Base-by-base conservation (phyloP, 2,888 invertebrate species). In the Parasteatoda lunata region DNA sequence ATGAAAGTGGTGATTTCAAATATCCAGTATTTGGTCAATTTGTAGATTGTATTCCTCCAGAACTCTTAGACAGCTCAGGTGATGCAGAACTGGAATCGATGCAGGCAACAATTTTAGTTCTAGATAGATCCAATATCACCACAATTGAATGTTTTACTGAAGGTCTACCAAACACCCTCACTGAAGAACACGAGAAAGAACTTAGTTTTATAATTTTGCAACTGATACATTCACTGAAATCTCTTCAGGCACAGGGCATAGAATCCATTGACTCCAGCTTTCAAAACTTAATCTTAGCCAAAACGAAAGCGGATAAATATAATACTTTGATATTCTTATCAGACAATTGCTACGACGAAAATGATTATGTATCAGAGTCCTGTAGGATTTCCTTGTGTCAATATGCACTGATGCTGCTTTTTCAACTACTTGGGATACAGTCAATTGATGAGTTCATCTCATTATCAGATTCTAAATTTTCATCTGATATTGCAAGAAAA, bases 161-260 rank as follows among this genome's bases (percentile, higher is more conserved):
- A 51, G 77, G 54, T n/a, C 70, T 88, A 48, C 83, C 88, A 15
- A 68, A 45, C 5, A 52, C 77, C 5, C 51, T 82, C 2, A 70
- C 83, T 0, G 83, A 83, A 78, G 79, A 88, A 54, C 69, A 77
- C 45, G 89, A 89, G 64, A 86, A 80, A 72, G 96, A 96, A 90
- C 94, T 95, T 68, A 95, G 95, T 89, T 96, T 97, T 91, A 94
- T 96, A 89, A 94, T 96, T 93, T 93, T 96, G 79, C 97, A 97
- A 91, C 93, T 96, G 87, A 95, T 96, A 49, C 96, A 96, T 90
- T 96, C 95, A 0, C 92, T 97, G 89, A 96, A 96, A 91, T 95
- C 95, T 91, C 93, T 97, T 48, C 96, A 97, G 92, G 95, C 96
- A 0, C 94, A 96, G 89, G 96, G 96, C 2, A 95, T 96, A 48